These are phyloP conservation scores for Oreochromis aureus DNA, from an alignment of 2,113 vertebrate species.

Conservation along the genomic window DNA sequence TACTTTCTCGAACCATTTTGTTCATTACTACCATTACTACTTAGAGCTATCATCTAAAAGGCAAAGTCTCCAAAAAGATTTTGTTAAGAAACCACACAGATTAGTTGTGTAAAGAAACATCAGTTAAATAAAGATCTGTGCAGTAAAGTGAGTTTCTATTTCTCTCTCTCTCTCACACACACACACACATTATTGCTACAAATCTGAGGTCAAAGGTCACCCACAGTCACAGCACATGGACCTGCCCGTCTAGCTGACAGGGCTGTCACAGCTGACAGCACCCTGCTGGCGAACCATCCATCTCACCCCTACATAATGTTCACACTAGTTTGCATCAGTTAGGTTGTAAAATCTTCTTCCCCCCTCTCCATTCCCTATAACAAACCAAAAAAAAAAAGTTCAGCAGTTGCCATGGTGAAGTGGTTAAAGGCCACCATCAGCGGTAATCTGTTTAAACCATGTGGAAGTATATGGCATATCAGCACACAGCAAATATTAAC, in stretches of 20 bases:
- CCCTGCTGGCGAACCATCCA: background rate
- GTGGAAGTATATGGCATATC: background rate
- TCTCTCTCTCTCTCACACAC: background rate
- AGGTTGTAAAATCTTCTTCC: background rate
- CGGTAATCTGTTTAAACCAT: background rate
- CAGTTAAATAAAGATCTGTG: background rate
- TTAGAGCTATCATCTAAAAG: background rate
- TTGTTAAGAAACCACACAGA: background rate
- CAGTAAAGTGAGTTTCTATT: background rate
- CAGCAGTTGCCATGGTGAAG: background rate
- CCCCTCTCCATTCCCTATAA: background rate
- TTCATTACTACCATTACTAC: background rate
- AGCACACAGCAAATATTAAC: background rate
- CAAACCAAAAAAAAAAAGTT: background rate
- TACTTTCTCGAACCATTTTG: background rate
- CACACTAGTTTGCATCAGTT: background rate
- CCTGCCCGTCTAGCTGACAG: constrained; percentile 38
- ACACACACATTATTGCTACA: constrained; percentile 1
- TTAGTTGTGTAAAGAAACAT: background rate
- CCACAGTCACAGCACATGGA: constrained; percentile 28
- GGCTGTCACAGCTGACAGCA: constrained; percentile 26
- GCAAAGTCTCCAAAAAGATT: background rate
- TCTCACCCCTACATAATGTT: background rate
- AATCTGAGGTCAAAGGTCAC: constrained; percentile 45
- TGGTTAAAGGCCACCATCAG: background rate